Conservation (phyloP, 1,140 invertebrate genomes). For the Drosophila funebris region DNA sequence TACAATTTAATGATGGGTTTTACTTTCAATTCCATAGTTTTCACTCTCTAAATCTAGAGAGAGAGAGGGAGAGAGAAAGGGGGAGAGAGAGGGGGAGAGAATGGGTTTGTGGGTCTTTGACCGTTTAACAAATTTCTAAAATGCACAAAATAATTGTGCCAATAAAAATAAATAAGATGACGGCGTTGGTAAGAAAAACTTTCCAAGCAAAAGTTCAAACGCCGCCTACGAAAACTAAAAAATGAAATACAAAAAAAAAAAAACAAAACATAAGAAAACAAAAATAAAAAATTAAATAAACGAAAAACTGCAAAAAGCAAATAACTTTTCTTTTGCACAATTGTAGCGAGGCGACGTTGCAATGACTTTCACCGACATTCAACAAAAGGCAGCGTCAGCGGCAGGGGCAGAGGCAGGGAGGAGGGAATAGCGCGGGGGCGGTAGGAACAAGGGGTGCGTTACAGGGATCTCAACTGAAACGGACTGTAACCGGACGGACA, state of each 20-base stretch:
- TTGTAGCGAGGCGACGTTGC: slow-evolving; percentile 70
- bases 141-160: slow-evolving; percentile 81
- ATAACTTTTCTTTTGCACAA: slow-evolving; percentile 81
- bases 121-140: slow-evolving; percentile 78
- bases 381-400: slow-evolving; percentile 21
- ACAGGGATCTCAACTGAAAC: slow-evolving; percentile 16
- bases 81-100: no score
- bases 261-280: slow-evolving; percentile 36
- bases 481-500: slow-evolving; percentile 12
- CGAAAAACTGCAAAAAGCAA: slow-evolving; percentile 64
- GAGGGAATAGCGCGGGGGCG: background rate
- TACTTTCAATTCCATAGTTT: slow-evolving; percentile 63
- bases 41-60: slow-evolving; percentile 65
- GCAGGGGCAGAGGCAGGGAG: background rate
- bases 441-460: slow-evolving; percentile 18
- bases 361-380: slow-evolving; percentile 79
- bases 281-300: slow-evolving; percentile 40
- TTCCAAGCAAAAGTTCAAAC: slow-evolving; percentile 75
- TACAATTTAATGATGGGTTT: slow-evolving; percentile 29
- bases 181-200: slow-evolving; percentile 51
- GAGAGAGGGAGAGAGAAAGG: slow-evolving; percentile 1
- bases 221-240: slow-evolving; percentile 68
- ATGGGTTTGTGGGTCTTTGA: slow-evolving; percentile 53
- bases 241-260: slow-evolving; percentile 32
- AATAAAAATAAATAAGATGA: slow-evolving; percentile 76